These are phyloP conservation scores for Drosophila bipectinata DNA, from an alignment of 1,140 invertebrate species.

Conservation along the genomic window DNA sequence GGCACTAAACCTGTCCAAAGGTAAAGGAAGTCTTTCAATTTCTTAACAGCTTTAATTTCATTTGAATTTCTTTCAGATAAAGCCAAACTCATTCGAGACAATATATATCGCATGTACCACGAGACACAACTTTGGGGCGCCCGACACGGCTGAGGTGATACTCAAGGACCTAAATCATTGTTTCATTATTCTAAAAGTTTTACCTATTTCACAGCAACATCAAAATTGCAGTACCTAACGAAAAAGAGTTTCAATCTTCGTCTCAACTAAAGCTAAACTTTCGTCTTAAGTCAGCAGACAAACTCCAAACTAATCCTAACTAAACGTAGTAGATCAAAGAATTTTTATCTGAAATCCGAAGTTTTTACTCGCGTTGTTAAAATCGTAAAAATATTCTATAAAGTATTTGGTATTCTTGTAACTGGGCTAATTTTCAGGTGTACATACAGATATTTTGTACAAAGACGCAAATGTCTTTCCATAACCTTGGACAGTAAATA, in stretches of 20 bases:
- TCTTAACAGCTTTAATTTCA: not conserved
- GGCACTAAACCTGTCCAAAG: slow-evolving; percentile 89
- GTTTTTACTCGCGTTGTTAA: slow-evolving; percentile 60
- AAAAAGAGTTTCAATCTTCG: slow-evolving; percentile 64
- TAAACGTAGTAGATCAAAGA: slow-evolving; percentile 32
- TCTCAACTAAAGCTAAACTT: slow-evolving; percentile 53
- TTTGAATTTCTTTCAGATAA: slow-evolving; percentile 86
- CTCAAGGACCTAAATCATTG: not conserved
- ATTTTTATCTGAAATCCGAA: slow-evolving; percentile 42
- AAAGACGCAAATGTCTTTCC: not conserved
- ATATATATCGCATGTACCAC: slow-evolving; percentile 88
- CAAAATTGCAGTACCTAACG: slow-evolving; percentile 35
- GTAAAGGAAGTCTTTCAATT: slow-evolving; percentile 80
- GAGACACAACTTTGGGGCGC: slow-evolving; percentile 86
- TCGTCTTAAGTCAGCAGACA: slow-evolving; percentile 37
- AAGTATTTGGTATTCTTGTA: slow-evolving; percentile 17
- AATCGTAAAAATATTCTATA: slow-evolving; percentile 29
- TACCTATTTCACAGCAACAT: slow-evolving; percentile 15
- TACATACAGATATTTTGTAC: not conserved
- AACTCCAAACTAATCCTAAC: slow-evolving; percentile 45
- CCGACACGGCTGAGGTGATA: slow-evolving; percentile 52
- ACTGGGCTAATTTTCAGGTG: not conserved
- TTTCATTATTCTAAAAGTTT: not conserved
- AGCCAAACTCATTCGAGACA: slow-evolving; percentile 89
- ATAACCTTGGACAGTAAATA: not conserved